Evolutionary conservation across 2,113 vertebrate species (phyloP).

Genomic region (Mobula hypostoma): DNA sequence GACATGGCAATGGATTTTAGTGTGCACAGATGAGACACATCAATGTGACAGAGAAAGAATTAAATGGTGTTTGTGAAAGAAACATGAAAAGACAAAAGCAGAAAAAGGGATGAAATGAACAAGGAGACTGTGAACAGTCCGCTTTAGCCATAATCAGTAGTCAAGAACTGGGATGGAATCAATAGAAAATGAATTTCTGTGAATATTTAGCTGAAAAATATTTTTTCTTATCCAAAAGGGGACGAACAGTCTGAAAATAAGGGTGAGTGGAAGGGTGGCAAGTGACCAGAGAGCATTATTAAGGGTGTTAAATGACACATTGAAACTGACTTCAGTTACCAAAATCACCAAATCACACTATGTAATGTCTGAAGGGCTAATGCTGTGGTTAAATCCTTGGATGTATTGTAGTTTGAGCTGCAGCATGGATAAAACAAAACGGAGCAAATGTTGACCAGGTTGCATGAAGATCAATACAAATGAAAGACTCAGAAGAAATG

Average conservation of each 20-base stretch:
- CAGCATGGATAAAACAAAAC: background rate
- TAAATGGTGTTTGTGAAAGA: background rate
- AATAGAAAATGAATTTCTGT: background rate
- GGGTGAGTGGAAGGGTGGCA: background rate
- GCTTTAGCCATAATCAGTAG: background rate
- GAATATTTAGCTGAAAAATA: background rate
- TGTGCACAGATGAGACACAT: background rate
- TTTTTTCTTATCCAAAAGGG: background rate
- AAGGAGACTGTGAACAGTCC: background rate
- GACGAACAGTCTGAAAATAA: background rate
- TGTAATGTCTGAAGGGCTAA: background rate
- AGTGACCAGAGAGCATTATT: background rate
- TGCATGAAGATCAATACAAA: background rate
- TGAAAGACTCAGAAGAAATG: background rate
- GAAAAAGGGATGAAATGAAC: background rate
- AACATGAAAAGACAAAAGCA: background rate
- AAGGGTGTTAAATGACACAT: background rate
- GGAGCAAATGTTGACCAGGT: background rate
- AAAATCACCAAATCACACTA: background rate
- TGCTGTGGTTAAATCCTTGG: background rate
- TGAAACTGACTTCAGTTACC: background rate
- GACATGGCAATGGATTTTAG: background rate
- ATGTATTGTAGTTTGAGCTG: background rate
- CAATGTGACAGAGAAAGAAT: background rate
- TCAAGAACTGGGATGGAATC: background rate